phyloP scores from a whole-genome alignment of 2,888 invertebrate genomes.

The Fragum whitleyi region DNA sequence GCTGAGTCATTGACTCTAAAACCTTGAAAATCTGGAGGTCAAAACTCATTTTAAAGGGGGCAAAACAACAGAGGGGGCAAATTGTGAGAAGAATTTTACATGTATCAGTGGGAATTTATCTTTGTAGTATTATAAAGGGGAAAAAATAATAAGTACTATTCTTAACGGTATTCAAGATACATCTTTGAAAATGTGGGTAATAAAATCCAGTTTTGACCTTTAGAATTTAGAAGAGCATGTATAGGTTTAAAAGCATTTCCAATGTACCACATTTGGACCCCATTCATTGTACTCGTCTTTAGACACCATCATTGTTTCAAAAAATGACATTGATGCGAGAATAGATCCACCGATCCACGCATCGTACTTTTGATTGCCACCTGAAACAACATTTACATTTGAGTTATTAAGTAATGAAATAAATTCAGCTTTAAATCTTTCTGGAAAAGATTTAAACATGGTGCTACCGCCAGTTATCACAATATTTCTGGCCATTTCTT shows the following conservation, averaged over 20 bases:
- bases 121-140: too few relatives aligned
- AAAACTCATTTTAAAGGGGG: too few relatives aligned
- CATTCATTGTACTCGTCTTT: constrained; percentile 12
- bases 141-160: too few relatives aligned
- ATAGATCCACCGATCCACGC: constrained; percentile 10
- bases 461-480: constrained; percentile 96
- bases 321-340: constrained; percentile 5
- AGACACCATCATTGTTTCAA: background rate
- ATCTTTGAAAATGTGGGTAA: too few relatives aligned
- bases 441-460: constrained; percentile 94
- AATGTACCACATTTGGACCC: background rate
- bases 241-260: constrained; percentile 4
- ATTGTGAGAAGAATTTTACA: too few relatives aligned
- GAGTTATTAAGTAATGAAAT: constrained; percentile 10
- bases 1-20: too few relatives aligned
- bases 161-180: too few relatives aligned
- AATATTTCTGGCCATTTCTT: constrained; percentile 85
- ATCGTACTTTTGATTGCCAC: background rate
- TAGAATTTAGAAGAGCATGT: too few relatives aligned
- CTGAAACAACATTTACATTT: constrained; percentile 26
- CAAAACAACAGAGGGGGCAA: too few relatives aligned
- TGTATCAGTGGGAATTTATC: too few relatives aligned
- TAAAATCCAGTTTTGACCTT: too few relatives aligned
- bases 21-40: too few relatives aligned
- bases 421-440: constrained; percentile 30